phyloP scores from a whole-genome alignment of 1,140 invertebrate genomes.

The Drosophila busckii region DNA sequence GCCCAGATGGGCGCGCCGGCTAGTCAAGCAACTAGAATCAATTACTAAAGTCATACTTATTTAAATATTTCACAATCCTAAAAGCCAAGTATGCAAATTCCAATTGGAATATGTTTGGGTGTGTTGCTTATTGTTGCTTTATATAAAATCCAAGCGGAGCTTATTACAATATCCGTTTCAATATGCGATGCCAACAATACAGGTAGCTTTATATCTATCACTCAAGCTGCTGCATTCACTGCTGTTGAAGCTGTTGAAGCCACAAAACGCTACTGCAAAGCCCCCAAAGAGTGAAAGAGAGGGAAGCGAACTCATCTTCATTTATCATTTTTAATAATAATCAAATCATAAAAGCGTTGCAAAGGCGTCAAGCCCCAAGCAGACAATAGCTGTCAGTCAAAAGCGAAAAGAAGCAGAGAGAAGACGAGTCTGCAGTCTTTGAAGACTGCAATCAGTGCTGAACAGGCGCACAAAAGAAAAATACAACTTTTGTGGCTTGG shows the following conservation, averaged over 20 bases:
- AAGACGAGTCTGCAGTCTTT: conserved; percentile 2
- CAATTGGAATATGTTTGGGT: no score
- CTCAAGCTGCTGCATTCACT: conserved; percentile 33
- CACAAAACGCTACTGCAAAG: conserved; percentile 71
- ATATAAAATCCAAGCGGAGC: no score
- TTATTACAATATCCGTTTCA: conserved; percentile 19
- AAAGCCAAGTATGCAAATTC: no score
- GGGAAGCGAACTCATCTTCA: conserved; percentile 54
- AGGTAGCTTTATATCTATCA: conserved; percentile 57
- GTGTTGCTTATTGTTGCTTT: no score
- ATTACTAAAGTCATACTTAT: no score
- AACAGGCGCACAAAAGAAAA: conserved; percentile 15
- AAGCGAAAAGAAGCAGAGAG: conserved; percentile 21
- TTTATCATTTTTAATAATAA: conserved; percentile 77
- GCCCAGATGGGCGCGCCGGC: no score
- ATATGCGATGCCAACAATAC: conserved; percentile 11
- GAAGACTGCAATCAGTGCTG: conserved; percentile 56
- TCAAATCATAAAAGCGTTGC: conserved; percentile 58
- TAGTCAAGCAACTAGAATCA: no score
- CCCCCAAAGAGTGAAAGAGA: no score
- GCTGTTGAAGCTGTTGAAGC: no score
- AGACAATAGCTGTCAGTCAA: conserved; percentile 37
- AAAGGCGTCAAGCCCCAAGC: conserved; percentile 32
- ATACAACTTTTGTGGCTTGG: conserved; percentile 7
- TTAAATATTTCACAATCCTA: no score